phyloP scores from a whole-genome alignment of 2,797 vertebrate species.

The Parauchenoglanis punctatus region DNA sequence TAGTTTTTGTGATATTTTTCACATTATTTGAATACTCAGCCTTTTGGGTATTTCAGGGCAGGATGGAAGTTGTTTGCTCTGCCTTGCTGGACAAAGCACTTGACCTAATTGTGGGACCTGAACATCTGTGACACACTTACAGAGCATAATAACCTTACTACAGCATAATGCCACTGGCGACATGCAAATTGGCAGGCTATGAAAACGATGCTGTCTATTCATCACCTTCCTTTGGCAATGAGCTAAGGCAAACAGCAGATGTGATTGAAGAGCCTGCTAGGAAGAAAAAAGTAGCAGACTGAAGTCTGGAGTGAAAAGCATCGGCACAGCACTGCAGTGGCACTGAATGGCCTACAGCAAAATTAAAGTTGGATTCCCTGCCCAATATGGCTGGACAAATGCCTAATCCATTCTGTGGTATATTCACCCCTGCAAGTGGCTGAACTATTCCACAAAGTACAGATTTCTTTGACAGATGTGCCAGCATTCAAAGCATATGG shows the following conservation, averaged over 20 bases:
- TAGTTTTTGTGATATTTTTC: background rate
- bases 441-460: background rate
- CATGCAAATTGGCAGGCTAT: background rate
- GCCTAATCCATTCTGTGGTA: background rate
- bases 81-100: background rate
- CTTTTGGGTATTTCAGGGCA: background rate
- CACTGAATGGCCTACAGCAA: background rate
- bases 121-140: background rate
- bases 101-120: background rate
- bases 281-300: background rate
- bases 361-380: background rate
- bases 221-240: background rate
- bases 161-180: background rate
- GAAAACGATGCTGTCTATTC: background rate
- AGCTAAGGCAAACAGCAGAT: background rate
- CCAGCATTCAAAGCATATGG: background rate
- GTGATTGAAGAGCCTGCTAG: background rate
- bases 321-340: background rate
- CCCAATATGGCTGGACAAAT: background rate
- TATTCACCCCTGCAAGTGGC: background rate
- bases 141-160: background rate
- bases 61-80: background rate
- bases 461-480: background rate
- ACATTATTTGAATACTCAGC: background rate
- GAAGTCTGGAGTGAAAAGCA: background rate